Conservation (phyloP, 1,140 invertebrate species). For the Tachypleus tridentatus region DNA sequence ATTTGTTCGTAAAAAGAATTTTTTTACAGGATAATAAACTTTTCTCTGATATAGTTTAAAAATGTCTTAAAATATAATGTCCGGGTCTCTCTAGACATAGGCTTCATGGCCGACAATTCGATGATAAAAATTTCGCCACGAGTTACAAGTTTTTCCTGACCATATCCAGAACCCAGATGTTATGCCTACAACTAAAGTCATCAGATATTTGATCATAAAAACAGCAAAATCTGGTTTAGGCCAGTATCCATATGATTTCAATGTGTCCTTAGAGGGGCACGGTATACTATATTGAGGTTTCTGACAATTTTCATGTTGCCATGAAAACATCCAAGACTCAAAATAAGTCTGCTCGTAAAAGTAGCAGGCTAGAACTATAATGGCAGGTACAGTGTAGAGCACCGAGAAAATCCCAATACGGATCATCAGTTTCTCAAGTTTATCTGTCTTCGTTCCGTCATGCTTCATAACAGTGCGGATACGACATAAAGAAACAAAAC, state of each 20-base stretch:
- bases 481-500: conserved; percentile 89
- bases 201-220: conserved; percentile 43
- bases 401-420: conserved; percentile 91
- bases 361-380: conserved; percentile 89
- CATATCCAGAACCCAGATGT: conserved; percentile 96
- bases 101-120: conserved; percentile 41
- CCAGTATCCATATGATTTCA: conserved; percentile 11
- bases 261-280: conserved; percentile 25
- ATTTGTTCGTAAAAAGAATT: no score
- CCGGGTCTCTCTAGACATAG: conserved; percentile 42
- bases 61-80: no score
- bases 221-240: conserved; percentile 38
- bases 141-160: conserved; percentile 89
- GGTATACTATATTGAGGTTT: conserved; percentile 30
- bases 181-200: conserved; percentile 84
- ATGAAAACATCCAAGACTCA: conserved; percentile 84
- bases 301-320: conserved; percentile 65
- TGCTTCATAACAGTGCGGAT: conserved; percentile 95
- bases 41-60: no score
- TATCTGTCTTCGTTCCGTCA: conserved; percentile 86
- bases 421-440: conserved; percentile 95
- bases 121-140: conserved; percentile 67
- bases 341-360: conserved; percentile 84
- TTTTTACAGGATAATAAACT: no score
- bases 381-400: conserved; percentile 86